A percentile compares a stretch with the other conserved stretches of the same genome.
phyloP scores from a whole-genome alignment of 2,113 vertebrate genomes.

The Typhlomys cinereus region DNA sequence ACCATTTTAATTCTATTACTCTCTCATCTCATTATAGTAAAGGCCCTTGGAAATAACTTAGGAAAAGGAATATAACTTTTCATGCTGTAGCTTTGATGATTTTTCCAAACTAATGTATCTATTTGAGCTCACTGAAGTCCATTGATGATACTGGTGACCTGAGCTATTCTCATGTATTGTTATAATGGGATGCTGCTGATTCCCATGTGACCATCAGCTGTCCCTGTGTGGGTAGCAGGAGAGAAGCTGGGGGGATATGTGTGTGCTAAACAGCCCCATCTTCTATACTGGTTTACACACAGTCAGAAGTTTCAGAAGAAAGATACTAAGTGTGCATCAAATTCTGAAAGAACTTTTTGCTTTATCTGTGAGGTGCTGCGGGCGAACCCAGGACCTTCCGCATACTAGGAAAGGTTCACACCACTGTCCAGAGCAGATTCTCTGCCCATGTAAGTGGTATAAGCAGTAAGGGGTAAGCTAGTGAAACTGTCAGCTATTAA shows the following conservation, averaged over 20 bases:
- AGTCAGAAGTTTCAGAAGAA: neutral
- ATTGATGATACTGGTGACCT: neutral
- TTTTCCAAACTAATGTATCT: constrained; percentile 32
- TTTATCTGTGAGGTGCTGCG: neutral
- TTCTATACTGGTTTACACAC: too few relatives aligned
- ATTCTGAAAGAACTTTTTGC: neutral
- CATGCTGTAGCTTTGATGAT: neutral
- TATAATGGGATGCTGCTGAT: neutral
- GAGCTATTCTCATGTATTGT: neutral
- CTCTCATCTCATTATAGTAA: neutral
- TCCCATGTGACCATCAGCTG: neutral
- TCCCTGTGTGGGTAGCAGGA: neutral
- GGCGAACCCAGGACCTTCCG: neutral
- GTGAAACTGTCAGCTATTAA: neutral
- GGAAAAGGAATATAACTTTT: neutral
- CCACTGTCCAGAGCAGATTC: neutral
- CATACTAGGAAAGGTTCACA: neutral
- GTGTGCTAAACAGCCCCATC: too few relatives aligned
- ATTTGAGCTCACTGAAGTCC: neutral
- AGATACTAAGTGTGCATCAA: neutral
- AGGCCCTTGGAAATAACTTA: neutral
- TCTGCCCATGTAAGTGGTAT: neutral
- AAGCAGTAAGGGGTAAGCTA: neutral
- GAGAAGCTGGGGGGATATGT: neutral
- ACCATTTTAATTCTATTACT: fast-evolving